phyloP scores from a whole-genome alignment of 2,113 vertebrate genomes.

The Chauna torquata region DNA sequence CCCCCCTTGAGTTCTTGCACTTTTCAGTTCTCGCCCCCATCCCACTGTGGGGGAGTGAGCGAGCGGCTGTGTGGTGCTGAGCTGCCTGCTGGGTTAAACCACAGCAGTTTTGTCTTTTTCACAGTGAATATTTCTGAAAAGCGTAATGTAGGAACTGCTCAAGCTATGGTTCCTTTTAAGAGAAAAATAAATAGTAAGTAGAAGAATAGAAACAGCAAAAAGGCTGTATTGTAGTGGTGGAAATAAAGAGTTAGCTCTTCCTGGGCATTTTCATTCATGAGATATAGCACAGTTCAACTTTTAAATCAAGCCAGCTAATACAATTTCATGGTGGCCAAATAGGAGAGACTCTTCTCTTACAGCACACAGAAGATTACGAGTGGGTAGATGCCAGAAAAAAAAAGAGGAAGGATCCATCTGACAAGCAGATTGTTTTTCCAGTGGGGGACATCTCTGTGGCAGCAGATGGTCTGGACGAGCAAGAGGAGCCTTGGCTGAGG shows the following conservation, averaged over 20 bases:
- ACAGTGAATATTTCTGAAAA: neutral
- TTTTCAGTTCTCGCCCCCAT: neutral
- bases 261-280: neutral
- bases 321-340: neutral
- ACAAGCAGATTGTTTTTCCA: neutral
- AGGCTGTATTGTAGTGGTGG: neutral
- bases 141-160: neutral
- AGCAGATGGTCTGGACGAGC: neutral
- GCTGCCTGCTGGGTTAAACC: neutral
- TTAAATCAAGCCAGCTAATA: neutral
- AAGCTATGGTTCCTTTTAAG: neutral
- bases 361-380: accelerated
- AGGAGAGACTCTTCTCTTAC: neutral
- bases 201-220: accelerated
- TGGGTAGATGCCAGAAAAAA: neutral
- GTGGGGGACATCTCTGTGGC: neutral
- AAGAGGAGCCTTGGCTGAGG: neutral
- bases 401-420: neutral
- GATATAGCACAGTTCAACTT: neutral
- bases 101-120: neutral
- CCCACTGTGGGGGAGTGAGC: neutral
- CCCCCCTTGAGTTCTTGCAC: neutral
- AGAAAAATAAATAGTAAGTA: neutral
- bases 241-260: neutral
- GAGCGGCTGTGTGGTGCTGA: neutral